Base-by-base conservation (phyloP, 2,797 vertebrate species). In the Zenarchopterus dispar region DNA sequence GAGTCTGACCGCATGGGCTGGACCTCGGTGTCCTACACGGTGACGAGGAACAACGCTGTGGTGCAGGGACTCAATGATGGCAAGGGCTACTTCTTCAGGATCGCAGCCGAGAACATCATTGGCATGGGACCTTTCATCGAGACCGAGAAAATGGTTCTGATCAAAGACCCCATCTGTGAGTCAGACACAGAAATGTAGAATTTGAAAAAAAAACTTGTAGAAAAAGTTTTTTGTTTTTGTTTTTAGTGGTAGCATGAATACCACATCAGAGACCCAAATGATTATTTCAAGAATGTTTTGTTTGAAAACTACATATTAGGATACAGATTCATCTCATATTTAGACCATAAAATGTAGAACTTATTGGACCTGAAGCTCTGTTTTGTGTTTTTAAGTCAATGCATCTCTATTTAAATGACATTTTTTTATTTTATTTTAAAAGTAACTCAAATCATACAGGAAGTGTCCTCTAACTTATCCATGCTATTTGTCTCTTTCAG, bases 31-130 rank as follows among this genome's bases (percentile, higher is more conserved):
- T 94, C 93, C 45, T 98, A 92, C 83, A 99, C 95, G 0, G 97
- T 98, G 75, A 99, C 97, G 0, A 93, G 98, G 66, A 96, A 98
- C 71, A 99, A 97, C 47, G 98, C 97, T 16, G 95, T 96, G 7
- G 91, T 98, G 56, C 98, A 99, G 85, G 96, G 96, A 61, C 95
- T 99, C 62, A 90, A 94, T 8, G 91, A 97, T 72, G 96, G 96
- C 17, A 98, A 96, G 84, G 93, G 94, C 55, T 99, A 99, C 88
- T 98, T 96, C 82, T 99, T 99, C 91, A 95, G 97, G 89, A 97
- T 99, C 46, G 97, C 98, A 28, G 95, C 98, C 13, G 98, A 99
- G 90, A 99, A 99, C 87, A 96, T 96, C 67, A 97, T 99, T 47
- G 98, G 98, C 88, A 96, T 98, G 93, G 98, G 98, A 52, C 97